A percentile compares a stretch with the other conserved stretches of the same genome.
These are phyloP conservation scores for Genyomyrus donnyi DNA, from an alignment of 2,113 vertebrate species.

Conservation along the genomic window DNA sequence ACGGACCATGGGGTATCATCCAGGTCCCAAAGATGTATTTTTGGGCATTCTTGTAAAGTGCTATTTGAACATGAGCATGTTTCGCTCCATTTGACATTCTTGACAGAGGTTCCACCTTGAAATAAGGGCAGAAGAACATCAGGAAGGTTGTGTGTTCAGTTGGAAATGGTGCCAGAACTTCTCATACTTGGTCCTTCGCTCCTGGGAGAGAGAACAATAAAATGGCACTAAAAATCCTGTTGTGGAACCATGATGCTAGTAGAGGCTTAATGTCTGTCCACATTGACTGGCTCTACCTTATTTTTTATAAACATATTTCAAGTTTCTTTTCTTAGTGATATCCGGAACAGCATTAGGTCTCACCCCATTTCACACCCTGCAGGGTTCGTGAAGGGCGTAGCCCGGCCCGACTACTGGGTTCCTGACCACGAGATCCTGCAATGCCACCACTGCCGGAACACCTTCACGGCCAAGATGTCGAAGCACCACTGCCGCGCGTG, in stretches of 20 bases:
- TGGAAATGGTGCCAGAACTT: conserved; percentile 1
- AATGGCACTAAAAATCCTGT: not conserved
- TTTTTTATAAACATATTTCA: not conserved
- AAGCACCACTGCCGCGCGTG: conserved; percentile 73
- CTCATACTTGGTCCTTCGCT: not conserved
- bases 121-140: not conserved
- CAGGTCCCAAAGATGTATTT: not conserved
- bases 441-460: conserved; percentile 60
- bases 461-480: conserved; percentile 56
- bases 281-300: not conserved
- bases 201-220: not conserved
- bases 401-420: conserved; percentile 71
- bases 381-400: conserved; percentile 70
- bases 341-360: not conserved
- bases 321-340: not conserved
- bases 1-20: not conserved
- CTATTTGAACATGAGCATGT: not conserved
- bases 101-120: not conserved
- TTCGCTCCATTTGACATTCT: not conserved
- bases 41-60: not conserved
- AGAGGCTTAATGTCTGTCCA: not conserved
- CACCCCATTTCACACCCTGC: not conserved
- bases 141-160: not conserved
- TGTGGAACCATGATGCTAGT: not conserved
- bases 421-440: conserved; percentile 64